Percentiles rank a stretch among this genome's conserved stretches.
These are phyloP conservation scores for Coptodon bakossiorum DNA, from an alignment of 2,113 vertebrate genomes.

Conservation along the genomic window DNA sequence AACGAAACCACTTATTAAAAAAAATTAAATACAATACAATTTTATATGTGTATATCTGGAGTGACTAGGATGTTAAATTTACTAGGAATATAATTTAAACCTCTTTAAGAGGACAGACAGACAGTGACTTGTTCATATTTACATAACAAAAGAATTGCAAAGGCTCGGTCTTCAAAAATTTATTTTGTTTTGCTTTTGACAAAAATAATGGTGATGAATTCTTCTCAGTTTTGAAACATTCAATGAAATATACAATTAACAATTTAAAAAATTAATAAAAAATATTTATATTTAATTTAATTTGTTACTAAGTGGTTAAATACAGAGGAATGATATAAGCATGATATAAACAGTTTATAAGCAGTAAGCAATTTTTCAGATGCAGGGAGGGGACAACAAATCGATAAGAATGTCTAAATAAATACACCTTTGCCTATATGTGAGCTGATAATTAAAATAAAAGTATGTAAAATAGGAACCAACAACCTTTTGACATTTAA, in stretches of 20 bases:
- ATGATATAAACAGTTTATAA: not conserved
- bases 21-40: not conserved
- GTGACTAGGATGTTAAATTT: not conserved
- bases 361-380: not conserved
- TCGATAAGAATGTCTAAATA: not conserved
- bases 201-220: not conserved
- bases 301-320: not conserved
- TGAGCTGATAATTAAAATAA: not conserved
- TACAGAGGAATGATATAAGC: not conserved
- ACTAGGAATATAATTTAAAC: not conserved
- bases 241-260: not conserved
- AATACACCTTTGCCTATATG: not conserved
- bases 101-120: not conserved
- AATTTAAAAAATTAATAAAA: accelerated
- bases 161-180: not conserved
- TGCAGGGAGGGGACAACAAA: not conserved
- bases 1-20: not conserved
- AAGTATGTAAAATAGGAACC: not conserved
- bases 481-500: not conserved
- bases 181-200: not conserved
- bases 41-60: not conserved
- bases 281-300: not conserved
- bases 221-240: not conserved
- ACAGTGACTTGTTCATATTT: not conserved
- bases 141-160: not conserved